phyloP scores from a whole-genome alignment of 2,113 vertebrate genomes.

The Oxyura jamaicensis region DNA sequence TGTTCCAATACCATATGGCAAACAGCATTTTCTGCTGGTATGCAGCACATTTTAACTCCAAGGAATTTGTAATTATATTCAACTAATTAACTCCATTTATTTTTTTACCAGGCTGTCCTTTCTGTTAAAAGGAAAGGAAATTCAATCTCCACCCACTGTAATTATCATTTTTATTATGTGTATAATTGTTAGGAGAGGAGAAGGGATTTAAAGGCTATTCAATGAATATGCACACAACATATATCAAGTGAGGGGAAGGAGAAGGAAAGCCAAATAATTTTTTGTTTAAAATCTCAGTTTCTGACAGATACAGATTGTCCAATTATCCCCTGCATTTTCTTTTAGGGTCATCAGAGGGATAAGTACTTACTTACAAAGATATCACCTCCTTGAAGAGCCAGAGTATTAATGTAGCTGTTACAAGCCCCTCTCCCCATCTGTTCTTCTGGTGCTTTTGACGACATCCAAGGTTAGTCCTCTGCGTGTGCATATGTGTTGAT shows the following conservation, averaged over 20 bases:
- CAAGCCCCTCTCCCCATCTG: fast-evolving
- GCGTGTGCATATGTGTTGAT: not conserved
- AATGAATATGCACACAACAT: not conserved
- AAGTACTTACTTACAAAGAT: slow-evolving; percentile 32
- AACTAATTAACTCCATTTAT: slow-evolving; percentile 57
- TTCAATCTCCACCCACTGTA: slow-evolving; percentile 2
- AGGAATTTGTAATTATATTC: slow-evolving; percentile 56
- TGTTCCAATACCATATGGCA: slow-evolving; percentile 58
- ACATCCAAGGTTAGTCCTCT: not conserved
- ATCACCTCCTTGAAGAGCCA: not conserved
- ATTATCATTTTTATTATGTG: slow-evolving; percentile 29
- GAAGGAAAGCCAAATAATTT: not conserved
- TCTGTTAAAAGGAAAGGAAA: slow-evolving; percentile 41
- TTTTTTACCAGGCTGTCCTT: slow-evolving; percentile 43
- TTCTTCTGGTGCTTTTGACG: not conserved
- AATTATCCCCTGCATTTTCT: not conserved
- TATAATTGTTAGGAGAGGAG: not conserved
- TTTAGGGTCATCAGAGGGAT: not conserved
- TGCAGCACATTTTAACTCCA: slow-evolving; percentile 49
- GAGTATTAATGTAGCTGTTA: not conserved
- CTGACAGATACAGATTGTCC: not conserved
- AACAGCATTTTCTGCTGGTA: slow-evolving; percentile 53
- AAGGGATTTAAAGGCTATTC: slow-evolving; percentile 15
- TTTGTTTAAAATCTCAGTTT: not conserved
- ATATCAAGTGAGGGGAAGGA: not conserved